phyloP scores from a whole-genome alignment of 2,113 vertebrate species.

The Dolichotis patagonum region DNA sequence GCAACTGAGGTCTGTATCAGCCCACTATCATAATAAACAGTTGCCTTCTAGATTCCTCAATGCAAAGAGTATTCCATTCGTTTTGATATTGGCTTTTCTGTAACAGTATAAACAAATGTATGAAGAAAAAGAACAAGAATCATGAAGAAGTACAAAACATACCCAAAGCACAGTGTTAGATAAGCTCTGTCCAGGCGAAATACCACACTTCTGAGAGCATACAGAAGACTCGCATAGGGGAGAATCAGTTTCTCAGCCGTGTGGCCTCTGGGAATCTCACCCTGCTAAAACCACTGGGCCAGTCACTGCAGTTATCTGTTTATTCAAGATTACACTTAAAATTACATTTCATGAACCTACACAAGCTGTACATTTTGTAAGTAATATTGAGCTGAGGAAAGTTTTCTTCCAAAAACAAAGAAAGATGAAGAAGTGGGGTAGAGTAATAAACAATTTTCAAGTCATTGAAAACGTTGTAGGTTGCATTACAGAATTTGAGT shows the following conservation, averaged over 20 bases:
- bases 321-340: neutral
- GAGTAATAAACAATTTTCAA: neutral
- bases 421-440: neutral
- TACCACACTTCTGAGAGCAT: neutral
- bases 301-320: neutral
- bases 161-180: neutral
- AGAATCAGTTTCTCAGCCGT: neutral
- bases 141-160: neutral
- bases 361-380: neutral
- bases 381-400: neutral
- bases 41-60: no score
- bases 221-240: no score
- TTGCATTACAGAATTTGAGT: neutral
- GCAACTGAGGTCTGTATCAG: no score
- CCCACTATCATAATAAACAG: no score
- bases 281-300: neutral
- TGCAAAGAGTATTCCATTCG: no score
- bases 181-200: neutral
- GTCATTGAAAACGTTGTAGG: neutral
- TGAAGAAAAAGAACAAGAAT: neutral
- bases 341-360: neutral
- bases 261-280: neutral
- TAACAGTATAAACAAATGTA: neutral
- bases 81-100: no score
- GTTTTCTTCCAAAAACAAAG: neutral